Base-by-base conservation (phyloP, 2,888 invertebrate species). In the Anaspis maculata region DNA sequence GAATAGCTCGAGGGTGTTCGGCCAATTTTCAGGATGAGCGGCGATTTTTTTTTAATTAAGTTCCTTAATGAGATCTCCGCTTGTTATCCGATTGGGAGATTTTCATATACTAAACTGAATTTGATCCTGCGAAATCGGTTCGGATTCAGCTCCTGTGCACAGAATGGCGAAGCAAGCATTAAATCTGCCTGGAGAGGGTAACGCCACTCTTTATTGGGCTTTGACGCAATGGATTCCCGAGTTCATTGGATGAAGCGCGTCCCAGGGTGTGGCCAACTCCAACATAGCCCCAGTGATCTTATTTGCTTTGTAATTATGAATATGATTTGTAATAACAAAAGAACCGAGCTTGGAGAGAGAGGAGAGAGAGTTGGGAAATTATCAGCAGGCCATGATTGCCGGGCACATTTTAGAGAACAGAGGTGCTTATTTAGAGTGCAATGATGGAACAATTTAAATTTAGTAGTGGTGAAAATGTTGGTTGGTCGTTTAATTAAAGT, bases 291-390 rank as follows among this genome's bases (percentile, higher is more conserved):
- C 49, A 48, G 45, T 42, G 49, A 51, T 46, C 48, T 52, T 63
- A 59, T 65, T 65, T 65, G 65, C 64, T 60, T 62, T 62, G 64
- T 62, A 65, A 66, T 66, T 66, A 66, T 64, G 65, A 64, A 64
- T 65, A 65, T 66, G 64, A 65, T 66, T 65, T 65, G 63, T 62
- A 59, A 61, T 62, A 61, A 62, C 58, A 58, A 57, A 59, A 59
- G 61, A 56, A 60, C 52, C 50, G 57, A 52, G 60, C 49, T 45
- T 56, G 59, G 60, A 59, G 61, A n/a, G n/a, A n/a, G n/a, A n/a
- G n/a, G n/a, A n/a, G n/a, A n/a, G n/a, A n/a, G n/a, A n/a, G n/a
- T n/a, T n/a, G n/a, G 19, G 19, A 19, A 19, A 19, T 19, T 19
- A 62, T 62, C 62, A 62, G 59, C 59, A 54, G 55, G 55, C 55